A percentile compares a stretch with the other conserved stretches of the same genome.
Evolutionary conservation across 2,888 invertebrate genomes (phyloP).

Genomic region (Sarcophaga caerulescens): DNA sequence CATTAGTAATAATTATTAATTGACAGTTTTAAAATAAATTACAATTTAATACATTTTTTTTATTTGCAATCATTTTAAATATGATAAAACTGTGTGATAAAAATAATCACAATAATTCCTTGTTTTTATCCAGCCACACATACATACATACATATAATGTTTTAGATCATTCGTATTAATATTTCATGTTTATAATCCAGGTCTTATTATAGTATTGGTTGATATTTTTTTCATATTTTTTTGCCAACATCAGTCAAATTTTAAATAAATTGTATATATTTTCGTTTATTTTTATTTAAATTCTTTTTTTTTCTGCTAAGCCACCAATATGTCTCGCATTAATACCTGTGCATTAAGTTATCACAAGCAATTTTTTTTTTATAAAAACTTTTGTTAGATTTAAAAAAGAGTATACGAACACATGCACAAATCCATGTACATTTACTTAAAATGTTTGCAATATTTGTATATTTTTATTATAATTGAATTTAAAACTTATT

Average conservation of each 20-base stretch:
- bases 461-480: conserved; percentile 17
- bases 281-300: not conserved
- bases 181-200: not conserved
- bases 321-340: not conserved
- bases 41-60: too few species aligned
- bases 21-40: too few species aligned
- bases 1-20: too few species aligned
- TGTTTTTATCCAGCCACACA: too few species aligned
- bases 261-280: not conserved
- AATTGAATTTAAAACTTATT: conserved; percentile 43
- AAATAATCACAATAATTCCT: too few species aligned
- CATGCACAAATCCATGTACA: not conserved
- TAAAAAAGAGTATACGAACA: not conserved
- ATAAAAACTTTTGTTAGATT: not conserved
- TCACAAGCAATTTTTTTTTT: not conserved
- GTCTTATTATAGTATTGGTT: too few species aligned
- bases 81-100: too few species aligned
- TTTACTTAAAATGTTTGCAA: not conserved
- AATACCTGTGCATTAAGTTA: not conserved
- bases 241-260: not conserved
- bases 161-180: not conserved
- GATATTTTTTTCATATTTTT: not conserved
- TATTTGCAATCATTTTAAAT: too few species aligned
- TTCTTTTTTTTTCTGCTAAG: not conserved
- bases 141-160: too few species aligned